These are phyloP conservation scores for Sebastes kiyomatsui DNA, from an alignment of 2,797 vertebrate genomes.

Conservation along the genomic window DNA sequence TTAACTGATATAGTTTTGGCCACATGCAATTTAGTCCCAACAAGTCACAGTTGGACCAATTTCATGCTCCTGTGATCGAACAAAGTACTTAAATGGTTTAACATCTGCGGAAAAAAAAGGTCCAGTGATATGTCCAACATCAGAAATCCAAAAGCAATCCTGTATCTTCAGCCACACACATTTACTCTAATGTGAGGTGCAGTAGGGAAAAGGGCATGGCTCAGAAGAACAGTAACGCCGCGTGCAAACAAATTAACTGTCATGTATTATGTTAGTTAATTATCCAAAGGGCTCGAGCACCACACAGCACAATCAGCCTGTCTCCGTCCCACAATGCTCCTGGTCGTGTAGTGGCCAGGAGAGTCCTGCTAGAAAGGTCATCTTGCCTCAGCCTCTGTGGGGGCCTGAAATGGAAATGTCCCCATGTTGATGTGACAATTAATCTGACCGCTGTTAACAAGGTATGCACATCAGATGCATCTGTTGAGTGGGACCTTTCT, in stretches of 20 bases:
- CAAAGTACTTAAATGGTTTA: slow-evolving; percentile 67
- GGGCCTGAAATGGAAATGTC: slow-evolving; percentile 61
- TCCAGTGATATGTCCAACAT: slow-evolving; percentile 46
- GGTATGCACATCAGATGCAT: slow-evolving; percentile 42
- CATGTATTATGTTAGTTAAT: slow-evolving; percentile 58
- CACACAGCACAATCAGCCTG: slow-evolving; percentile 32
- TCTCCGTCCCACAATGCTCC: slow-evolving; percentile 25
- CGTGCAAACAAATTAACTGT: slow-evolving; percentile 55
- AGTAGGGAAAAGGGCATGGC: neutral
- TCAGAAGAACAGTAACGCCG: neutral
- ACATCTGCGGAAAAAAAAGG: slow-evolving; percentile 60
- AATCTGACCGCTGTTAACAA: slow-evolving; percentile 72
- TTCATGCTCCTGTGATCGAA: slow-evolving; percentile 75
- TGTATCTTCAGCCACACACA: slow-evolving; percentile 24
- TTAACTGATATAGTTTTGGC: slow-evolving; percentile 64
- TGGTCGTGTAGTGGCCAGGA: slow-evolving; percentile 27
- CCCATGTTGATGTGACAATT: slow-evolving; percentile 67
- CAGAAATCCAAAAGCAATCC: slow-evolving; percentile 18
- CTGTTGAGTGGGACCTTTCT: slow-evolving; percentile 7
- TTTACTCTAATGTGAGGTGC: slow-evolving; percentile 22
- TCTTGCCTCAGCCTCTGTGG: slow-evolving; percentile 25
- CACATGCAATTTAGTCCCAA: slow-evolving; percentile 67
- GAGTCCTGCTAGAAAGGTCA: slow-evolving; percentile 64
- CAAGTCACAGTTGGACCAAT: slow-evolving; percentile 73
- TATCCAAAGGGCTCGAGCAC: slow-evolving; percentile 32